Base-by-base conservation (phyloP, 1,140 invertebrate species). In the Drosophila sturtevanti region DNA sequence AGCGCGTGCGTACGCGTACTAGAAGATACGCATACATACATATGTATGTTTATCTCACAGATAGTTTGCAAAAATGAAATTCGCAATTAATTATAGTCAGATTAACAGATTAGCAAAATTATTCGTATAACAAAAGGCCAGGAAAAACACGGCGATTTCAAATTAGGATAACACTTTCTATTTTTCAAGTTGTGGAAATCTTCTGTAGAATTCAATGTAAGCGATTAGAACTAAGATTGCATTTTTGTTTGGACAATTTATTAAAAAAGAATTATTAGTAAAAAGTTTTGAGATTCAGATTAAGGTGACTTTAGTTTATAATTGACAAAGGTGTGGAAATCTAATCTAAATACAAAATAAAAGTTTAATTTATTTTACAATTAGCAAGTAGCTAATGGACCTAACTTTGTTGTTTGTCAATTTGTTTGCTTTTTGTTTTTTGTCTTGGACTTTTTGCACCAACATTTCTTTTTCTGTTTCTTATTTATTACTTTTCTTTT, bases 331-430 rank as follows among this genome's bases (percentile, higher is more conserved):
- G 68, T 67, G 62, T 77, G 58, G 54, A 75, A 75, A 76, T 69
- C 54, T 63, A 63, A 87, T 51, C 62, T 55, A 78, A 68, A 71
- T 68, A n/a, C n/a, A 37, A 35, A 58, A 78, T 62, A 52, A 55
- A 27, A 59, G 37, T 58, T 58, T 14, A 70, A 77, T 71, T 74
- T 60, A 64, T 44, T 51, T 52, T 21, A 41, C 55, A 79, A 73
- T 86, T 86, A 86, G 84, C 82, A 62, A 59, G 31, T 22, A 24
- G 72, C 79, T 79, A 86, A 82, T 86, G 48, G 54, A 67, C 38
- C 11, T 37, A 44, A 27, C 34, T 65, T 24, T 59, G 24, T 76
- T 71, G 65, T 51, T 76, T 41, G 1, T 21, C 44, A 4, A 21
- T 75, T 68, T 52, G 38, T 68, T 68, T 75, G 51, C 41, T 27